A percentile compares a stretch with the other conserved stretches of the same genome.
These are phyloP conservation scores for Alectura lathami DNA, from an alignment of 2,113 vertebrate species.

Conservation along the genomic window DNA sequence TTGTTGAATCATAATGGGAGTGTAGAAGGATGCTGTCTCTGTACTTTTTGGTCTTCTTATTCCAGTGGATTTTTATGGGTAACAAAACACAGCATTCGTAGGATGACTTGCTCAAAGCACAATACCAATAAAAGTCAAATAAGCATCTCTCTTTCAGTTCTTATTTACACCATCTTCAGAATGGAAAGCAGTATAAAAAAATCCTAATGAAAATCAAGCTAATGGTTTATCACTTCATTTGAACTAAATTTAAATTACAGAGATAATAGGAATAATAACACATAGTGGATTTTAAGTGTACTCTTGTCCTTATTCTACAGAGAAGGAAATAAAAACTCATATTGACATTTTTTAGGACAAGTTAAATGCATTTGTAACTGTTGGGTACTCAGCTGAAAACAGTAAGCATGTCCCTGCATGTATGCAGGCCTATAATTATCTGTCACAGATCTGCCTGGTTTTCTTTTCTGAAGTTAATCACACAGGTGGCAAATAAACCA, in stretches of 20 bases:
- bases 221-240: not conserved
- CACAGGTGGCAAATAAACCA: not conserved
- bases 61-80: not conserved
- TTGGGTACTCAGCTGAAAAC: not conserved
- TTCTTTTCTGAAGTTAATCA: not conserved
- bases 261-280: not conserved
- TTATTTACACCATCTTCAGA: not conserved
- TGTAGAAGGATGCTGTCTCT: not conserved
- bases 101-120: not conserved
- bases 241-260: not conserved
- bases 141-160: not conserved
- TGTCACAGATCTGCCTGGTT: not conserved
- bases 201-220: not conserved
- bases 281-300: not conserved
- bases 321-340: not conserved
- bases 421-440: not conserved
- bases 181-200: not conserved
- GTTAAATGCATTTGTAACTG: not conserved
- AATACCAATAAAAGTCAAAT: not conserved
- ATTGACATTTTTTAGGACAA: not conserved
- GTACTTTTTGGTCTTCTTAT: not conserved
- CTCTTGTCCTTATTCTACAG: not conserved
- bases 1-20: not conserved
- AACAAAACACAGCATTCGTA: not conserved
- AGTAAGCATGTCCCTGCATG: not conserved